Evolutionary conservation across 2,113 vertebrate genomes (phyloP), one percentile per base, ranked within the genome.

Genomic region (Haemorhous mexicanus): DNA sequence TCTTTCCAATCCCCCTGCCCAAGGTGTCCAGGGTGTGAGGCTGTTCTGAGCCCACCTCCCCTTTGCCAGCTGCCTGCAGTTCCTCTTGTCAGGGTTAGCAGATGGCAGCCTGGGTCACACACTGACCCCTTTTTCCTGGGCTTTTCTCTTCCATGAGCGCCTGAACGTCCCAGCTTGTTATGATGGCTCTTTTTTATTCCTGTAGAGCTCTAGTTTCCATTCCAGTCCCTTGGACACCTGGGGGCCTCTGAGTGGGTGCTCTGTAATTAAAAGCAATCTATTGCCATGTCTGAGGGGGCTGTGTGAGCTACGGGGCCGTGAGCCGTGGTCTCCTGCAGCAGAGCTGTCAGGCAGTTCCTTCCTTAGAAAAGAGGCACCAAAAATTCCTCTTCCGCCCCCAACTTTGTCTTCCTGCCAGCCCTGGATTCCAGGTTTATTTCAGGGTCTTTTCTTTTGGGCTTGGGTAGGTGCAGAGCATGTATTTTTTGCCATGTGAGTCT

Each of bases 401-500:
- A 9, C 44, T 95, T 92, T 93, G 92, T 96, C 92, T 96, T 86
- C 83, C 80, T 96, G 96, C 94, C 94, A 96, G 83, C 62, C 92
- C 92, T 94, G 88, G 84, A 94, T 97, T 95, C 93, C 94, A 96
- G 64, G 77, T 96, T 96, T 97, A 96, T 96, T 97, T 96, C 46
- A 92, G 83, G 88, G 95, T 93, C 94, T 83, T 95, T 93, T 94
- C 92, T 95, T 96, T 96, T 78, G 90, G 93, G 85, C 88, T 94
- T 3, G 63, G 93, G 94, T 94, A 91, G 91, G 91, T 94, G 93
- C 89, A 79, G 90, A 92, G 90, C 64, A 0, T 94, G 49, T 97
- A 94, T 97, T 95, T 93, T 95, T 95, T 96, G 88, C 94, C 93
- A 87, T 96, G 79, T 80, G 83, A 96, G 95, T 96, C 96, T 97